These are phyloP conservation scores for Osmerus eperlanus DNA, from an alignment of 2,113 vertebrate species.

Conservation along the genomic window DNA sequence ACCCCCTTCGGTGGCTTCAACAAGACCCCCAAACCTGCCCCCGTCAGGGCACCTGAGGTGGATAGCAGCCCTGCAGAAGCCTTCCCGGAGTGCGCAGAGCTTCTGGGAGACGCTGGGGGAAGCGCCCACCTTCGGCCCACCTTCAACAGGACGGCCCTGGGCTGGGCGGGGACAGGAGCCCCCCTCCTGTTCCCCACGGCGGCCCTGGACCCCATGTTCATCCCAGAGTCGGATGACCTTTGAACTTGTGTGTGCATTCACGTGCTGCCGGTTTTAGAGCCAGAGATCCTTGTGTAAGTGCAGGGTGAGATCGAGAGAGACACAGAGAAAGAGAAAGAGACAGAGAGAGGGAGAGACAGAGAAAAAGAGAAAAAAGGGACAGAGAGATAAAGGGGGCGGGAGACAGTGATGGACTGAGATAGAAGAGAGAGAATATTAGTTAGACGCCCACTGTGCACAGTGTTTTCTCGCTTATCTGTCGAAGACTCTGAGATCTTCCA, in stretches of 20 bases:
- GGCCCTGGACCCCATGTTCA: slow-evolving; percentile 58
- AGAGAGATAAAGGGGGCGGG: no score
- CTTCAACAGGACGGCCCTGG: slow-evolving; percentile 91
- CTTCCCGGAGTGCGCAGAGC: slow-evolving; percentile 73
- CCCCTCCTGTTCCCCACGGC: slow-evolving; percentile 68
- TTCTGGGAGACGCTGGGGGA: slow-evolving; percentile 65
- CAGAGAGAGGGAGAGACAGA: no score
- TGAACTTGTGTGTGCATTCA: slow-evolving; percentile 59
- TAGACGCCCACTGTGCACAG: neutral
- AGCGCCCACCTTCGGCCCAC: slow-evolving; percentile 71
- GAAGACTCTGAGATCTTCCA: neutral
- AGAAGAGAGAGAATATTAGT: slow-evolving; percentile 6
- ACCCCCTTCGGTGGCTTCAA: slow-evolving; percentile 92
- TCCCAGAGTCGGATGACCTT: slow-evolving; percentile 94
- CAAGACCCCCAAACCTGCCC: slow-evolving; percentile 77
- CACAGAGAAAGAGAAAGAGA: no score
- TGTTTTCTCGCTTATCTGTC: neutral
- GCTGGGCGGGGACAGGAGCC: slow-evolving; percentile 78
- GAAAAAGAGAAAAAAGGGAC: no score
- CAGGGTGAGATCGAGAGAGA: neutral
- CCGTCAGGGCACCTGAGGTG: slow-evolving; percentile 75
- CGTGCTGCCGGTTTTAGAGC: neutral
- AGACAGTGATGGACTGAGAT: no score
- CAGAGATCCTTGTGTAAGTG: neutral
- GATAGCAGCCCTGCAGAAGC: slow-evolving; percentile 68